Evolutionary conservation across 2,113 vertebrate genomes (phyloP), one percentile per base, ranked within the genome.

Genomic region (Phodopus roborovskii): DNA sequence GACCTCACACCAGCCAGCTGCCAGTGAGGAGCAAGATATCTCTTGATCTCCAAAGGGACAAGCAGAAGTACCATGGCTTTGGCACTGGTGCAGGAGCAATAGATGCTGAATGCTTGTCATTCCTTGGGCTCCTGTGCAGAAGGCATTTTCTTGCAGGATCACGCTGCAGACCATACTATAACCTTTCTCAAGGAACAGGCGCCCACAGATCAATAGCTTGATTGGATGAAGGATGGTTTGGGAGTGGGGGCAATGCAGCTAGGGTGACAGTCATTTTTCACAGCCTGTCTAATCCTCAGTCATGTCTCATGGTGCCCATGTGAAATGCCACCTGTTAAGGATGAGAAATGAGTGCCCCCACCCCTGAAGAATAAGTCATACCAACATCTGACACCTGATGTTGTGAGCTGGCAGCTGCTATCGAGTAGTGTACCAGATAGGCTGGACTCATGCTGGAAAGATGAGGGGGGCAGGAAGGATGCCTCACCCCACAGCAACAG

Each of bases 321-420:
- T 81, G 56, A 97, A 95, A 95, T 95, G 88, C 90, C 85, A 96
- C 93, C 95, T 94, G 96, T 97, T 95, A 93, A 16, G 42, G 93
- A 92, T 96, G 94, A 96, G 96, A 77, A 91, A 94, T 91, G 94
- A 94, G 81, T 78, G 53, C 83, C 81, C 53, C 70, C 42, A 50
- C 60, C 84, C 96, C 33, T 0, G 45, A 70, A 75, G 90, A 86
- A 90, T 91, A 78, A 64, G 88, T 75, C 66, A 19, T 36, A 68
- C 84, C 77, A 19, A 17, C 9, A 30, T 74, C 87, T 96, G 83
- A 66, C 92, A 70, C 66, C 82, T 78, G 30, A 71, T 48, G 22
- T 11, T 71, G 77, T 53, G 36, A 73, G 39, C 30, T 0, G 83
- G 71, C 84, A 17, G n/a, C 66, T 83, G 33, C 7, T 88, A 56